Evolutionary conservation across 2,888 invertebrate species (phyloP).

Genomic region (Drosophila tripunctata): DNA sequence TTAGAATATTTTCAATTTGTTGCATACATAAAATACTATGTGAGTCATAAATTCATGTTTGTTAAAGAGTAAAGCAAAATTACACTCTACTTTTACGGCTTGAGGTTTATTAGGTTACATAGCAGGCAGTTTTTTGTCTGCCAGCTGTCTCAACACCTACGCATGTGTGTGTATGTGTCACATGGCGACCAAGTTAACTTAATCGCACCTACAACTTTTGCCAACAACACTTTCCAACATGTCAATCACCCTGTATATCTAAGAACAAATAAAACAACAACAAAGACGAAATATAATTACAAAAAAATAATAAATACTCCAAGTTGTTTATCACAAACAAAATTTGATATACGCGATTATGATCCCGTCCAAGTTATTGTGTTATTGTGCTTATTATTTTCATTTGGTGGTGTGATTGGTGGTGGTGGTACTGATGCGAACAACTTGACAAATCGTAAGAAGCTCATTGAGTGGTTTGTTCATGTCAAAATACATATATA

Average conservation of each 20-base stretch:
- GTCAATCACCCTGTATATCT: slow-evolving; percentile 38
- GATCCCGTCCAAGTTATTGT: slow-evolving; percentile 52
- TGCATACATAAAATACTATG: not conserved
- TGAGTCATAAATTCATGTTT: not conserved
- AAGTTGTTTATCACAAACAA: slow-evolving; percentile 60
- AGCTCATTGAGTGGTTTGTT: slow-evolving; percentile 5
- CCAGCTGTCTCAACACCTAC: slow-evolving; percentile 4
- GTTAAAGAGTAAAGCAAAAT: not conserved
- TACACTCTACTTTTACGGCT: not conserved
- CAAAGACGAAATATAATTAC: slow-evolving; percentile 1
- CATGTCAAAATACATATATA: slow-evolving; percentile 43
- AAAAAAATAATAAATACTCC: not conserved
- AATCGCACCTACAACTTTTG: slow-evolving; percentile 27
- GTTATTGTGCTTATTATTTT: slow-evolving; percentile 14
- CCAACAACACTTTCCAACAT: slow-evolving; percentile 13
- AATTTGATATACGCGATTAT: slow-evolving; percentile 47
- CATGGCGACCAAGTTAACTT: slow-evolving; percentile 1
- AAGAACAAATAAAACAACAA: not conserved
- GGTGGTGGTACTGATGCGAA: too few relatives aligned
- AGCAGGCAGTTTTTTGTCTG: slow-evolving; percentile 20
- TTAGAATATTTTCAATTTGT: not conserved
- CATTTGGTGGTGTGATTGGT: not conserved
- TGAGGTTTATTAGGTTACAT: not conserved
- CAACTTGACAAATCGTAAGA: not conserved
- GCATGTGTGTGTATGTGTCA: not conserved